Evolutionary conservation across 23 tunicate species (phyloP), one percentile per base, ranked within the genome.

Genomic region (Styela plicata): DNA sequence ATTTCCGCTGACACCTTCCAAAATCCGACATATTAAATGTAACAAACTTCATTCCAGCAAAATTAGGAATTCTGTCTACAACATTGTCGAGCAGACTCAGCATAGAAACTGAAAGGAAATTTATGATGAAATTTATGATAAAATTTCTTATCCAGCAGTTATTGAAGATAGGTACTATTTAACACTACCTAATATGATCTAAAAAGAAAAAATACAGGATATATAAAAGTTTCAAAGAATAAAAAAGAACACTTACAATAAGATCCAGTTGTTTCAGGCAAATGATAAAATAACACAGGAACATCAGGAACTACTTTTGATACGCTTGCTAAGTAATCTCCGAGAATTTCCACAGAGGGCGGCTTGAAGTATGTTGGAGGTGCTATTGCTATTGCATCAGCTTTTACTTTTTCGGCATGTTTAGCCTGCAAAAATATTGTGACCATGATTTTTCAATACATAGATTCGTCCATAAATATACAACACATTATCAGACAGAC

Each of bases 241-340:
- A n/a, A 25, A 22, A 52, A 53, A 7, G 30, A 10, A 22, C 21
- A 24, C 85, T 86, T 33, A 92, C 97, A 86, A 29, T 86, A 52
- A 1, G 93, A 83, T 24, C 91, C 88, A 0, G 91, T 95, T 78
- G 71, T 73, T 32, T 37, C 87, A 21, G 94, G 95, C 34, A 89
- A 74, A 74, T 95, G 96, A 62, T 95, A 95, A 71, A 90, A 95
- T 16, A 89, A 44, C 3, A 95, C 52, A 22, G 99, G 99, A 34
- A 83, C 17, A 32, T 89, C 66, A 2, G 91, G 89, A 2, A 83
- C 88, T 13, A 34, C 88, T 27, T 36, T 37, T 20, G 91, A 83
- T 0, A 95, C 88, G 53, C 83, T 88, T 2, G 69, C 84, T 77
- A 95, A 73, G 69, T 95, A 95, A 33, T 82, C 83, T 24, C 86